Percentiles rank a stretch among this genome's conserved stretches.
phyloP scores from a whole-genome alignment of 2,888 invertebrate species.

The Tuberolachnus salignus region DNA sequence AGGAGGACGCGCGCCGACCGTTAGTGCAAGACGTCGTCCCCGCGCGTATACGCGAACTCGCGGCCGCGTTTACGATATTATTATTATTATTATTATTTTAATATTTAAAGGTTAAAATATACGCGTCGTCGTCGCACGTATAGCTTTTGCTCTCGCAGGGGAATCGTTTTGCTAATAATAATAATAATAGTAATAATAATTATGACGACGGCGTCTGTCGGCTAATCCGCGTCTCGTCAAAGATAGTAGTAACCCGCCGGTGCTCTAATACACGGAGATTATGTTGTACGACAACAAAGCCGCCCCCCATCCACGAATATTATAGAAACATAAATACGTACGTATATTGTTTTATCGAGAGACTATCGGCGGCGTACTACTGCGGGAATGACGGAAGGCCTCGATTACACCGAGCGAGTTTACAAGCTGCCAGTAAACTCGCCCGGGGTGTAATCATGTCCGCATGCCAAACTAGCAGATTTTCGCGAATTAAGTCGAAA shows the following conservation, averaged over 20 bases:
- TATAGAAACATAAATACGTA: too few relatives aligned
- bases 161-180: constrained; percentile 27
- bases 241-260: background rate
- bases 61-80: constrained; percentile 2
- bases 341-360: background rate
- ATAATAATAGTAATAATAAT: background rate
- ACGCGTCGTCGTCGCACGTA: background rate
- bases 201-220: constrained; percentile 24
- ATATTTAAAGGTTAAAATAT: background rate
- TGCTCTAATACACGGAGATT: background rate
- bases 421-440: too few relatives aligned
- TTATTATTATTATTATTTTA: too few relatives aligned
- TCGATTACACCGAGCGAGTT: too few relatives aligned
- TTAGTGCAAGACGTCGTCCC: background rate
- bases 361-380: background rate
- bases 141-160: background rate
- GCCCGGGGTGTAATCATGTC: too few relatives aligned
- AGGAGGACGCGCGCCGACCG: background rate
- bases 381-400: too few relatives aligned
- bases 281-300: constrained; percentile 20
- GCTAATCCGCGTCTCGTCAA: constrained; percentile 44
- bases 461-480: too few relatives aligned
- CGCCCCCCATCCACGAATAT: too few relatives aligned
- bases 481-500: too few relatives aligned
- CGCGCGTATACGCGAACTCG: background rate